Evolutionary conservation across 1,140 invertebrate genomes (phyloP).

Genomic region (Trinorchestia longiramus): DNA sequence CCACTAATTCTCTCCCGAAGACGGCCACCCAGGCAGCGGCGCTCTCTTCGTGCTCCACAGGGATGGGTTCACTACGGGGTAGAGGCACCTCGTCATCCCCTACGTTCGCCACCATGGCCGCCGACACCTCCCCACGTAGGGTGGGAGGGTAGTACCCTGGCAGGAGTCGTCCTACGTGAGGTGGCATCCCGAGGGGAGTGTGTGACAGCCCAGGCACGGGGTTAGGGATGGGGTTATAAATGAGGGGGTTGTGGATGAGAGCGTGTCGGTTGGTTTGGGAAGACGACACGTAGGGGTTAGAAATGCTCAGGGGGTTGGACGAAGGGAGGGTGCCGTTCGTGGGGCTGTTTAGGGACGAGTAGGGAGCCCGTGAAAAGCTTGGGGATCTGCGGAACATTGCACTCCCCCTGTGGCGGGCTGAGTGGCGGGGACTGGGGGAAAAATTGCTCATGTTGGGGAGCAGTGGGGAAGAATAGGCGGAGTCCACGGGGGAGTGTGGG

Average conservation of each 20-base stretch:
- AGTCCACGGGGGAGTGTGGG: slow-evolving; percentile 36
- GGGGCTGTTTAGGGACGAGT: slow-evolving; percentile 14
- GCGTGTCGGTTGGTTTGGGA: slow-evolving; percentile 54
- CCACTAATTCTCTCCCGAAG: slow-evolving; percentile 71
- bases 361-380: not conserved
- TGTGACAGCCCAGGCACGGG: not conserved
- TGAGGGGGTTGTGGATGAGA: slow-evolving; percentile 60
- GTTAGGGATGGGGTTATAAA: not conserved
- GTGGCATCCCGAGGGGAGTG: slow-evolving; percentile 40
- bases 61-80: slow-evolving; percentile 71
- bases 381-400: not conserved
- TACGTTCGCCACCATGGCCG: slow-evolving; percentile 59
- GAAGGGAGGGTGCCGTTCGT: slow-evolving; percentile 24
- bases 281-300: not conserved
- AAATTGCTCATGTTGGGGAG: not conserved
- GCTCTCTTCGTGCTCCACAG: slow-evolving; percentile 68
- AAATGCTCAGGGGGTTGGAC: slow-evolving; percentile 53
- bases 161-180: slow-evolving; percentile 53
- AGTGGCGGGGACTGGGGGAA: not conserved
- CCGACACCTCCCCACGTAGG: slow-evolving; percentile 67
- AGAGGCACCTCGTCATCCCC: slow-evolving; percentile 66
- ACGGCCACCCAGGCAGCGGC: slow-evolving; percentile 71
- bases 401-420: not conserved
- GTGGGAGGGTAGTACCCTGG: slow-evolving; percentile 65
- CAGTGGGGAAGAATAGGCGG: slow-evolving; percentile 18